These are phyloP conservation scores for Montipora capricornis DNA, from an alignment of 64 coral and sea anemone genomes.

Conservation along the genomic window DNA sequence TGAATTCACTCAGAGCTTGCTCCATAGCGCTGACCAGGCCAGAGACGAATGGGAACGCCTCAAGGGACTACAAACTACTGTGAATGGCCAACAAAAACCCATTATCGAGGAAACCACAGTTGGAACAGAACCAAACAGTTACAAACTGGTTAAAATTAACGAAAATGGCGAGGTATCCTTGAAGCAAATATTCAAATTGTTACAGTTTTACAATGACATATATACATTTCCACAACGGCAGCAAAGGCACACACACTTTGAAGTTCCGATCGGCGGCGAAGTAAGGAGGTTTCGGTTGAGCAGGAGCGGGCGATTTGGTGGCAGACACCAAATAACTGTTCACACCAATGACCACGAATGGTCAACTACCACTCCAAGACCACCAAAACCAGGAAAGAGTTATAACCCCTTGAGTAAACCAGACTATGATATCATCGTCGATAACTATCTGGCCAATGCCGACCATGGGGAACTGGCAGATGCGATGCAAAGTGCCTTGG, in stretches of 20 bases:
- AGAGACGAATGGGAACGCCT: conserved; percentile 5
- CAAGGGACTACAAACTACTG: background rate
- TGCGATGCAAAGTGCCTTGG: conserved; percentile 10
- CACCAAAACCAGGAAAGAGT: background rate
- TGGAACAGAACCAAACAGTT: background rate
- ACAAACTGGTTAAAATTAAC: conserved; percentile 26
- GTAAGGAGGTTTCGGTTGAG: conserved; percentile 45
- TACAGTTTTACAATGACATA: conserved; percentile 52
- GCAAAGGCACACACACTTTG: conserved; percentile 19
- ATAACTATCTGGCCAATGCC: background rate
- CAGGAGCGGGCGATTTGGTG: background rate
- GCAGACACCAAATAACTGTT: conserved; percentile 33
- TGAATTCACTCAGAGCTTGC: conserved; percentile 44
- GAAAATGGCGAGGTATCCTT: conserved; percentile 29
- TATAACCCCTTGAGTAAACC: background rate
- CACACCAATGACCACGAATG: conserved; percentile 21
- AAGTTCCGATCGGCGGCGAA: conserved; percentile 56
- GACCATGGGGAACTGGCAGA: background rate
- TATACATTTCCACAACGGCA: background rate
- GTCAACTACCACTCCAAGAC: conserved; percentile 44
- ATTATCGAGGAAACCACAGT: conserved; percentile 21
- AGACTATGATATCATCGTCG: conserved; percentile 54
- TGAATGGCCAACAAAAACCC: background rate
- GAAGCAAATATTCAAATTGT: conserved; percentile 27
- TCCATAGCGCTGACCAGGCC: background rate